phyloP scores from a whole-genome alignment of 2,113 vertebrate species.

The Catharus fuscescens region DNA sequence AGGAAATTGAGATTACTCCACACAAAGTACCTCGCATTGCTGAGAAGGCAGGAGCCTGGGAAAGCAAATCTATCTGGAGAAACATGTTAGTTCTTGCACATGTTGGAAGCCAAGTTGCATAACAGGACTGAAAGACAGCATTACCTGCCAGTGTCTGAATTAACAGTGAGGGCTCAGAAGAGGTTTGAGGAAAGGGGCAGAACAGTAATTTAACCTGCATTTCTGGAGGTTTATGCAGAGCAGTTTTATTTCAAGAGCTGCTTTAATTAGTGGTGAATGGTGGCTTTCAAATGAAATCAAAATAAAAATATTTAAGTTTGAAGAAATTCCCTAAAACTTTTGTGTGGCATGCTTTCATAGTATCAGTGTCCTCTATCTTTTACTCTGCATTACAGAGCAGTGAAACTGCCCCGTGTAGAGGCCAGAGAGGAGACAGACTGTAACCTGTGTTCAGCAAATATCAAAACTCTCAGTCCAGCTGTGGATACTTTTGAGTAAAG shows the following conservation, averaged over 20 bases:
- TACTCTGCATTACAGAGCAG: background rate
- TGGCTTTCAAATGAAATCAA: background rate
- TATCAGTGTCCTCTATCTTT: background rate
- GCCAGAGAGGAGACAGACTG: background rate
- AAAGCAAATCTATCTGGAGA: slow-evolving; percentile 19
- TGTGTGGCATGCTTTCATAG: background rate
- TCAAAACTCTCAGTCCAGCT: background rate
- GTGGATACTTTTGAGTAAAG: background rate
- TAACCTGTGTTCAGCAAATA: background rate
- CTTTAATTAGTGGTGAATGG: background rate
- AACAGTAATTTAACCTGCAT: background rate
- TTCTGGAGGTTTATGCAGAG: background rate
- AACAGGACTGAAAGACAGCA: background rate
- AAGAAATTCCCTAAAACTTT: background rate
- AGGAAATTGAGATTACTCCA: background rate
- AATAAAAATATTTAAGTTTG: background rate
- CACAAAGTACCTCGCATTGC: background rate
- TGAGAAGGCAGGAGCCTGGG: slow-evolving; percentile 17
- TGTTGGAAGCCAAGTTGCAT: slow-evolving; percentile 19
- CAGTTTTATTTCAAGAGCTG: background rate
- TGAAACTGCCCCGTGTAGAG: rapidly evolving
- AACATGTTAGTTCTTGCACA: slow-evolving; percentile 13
- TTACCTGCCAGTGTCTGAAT: slow-evolving; percentile 37
- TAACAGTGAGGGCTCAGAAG: background rate
- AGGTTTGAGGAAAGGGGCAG: background rate